A percentile compares a stretch with the other conserved stretches of the same genome.
Evolutionary conservation across 1,140 invertebrate species (phyloP).

Genomic region (Pomacea maculata): DNA sequence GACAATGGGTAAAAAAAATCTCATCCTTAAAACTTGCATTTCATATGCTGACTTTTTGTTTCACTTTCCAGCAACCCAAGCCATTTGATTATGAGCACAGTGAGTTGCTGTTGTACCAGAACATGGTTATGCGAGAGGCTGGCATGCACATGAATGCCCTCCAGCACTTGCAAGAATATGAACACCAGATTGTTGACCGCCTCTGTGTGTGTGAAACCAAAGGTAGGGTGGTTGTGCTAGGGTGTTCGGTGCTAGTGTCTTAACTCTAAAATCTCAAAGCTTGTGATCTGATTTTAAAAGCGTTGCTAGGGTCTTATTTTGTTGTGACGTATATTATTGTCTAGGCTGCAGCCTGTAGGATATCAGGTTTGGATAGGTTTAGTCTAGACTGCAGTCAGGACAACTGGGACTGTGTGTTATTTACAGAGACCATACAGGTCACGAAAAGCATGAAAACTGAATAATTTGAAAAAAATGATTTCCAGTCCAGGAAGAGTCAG

Average conservation of each 20-base stretch:
- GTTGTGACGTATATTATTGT: too few species aligned
- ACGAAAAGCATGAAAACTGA: too few species aligned
- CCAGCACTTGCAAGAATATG: slow-evolving; percentile 85
- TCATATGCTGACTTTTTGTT: background rate
- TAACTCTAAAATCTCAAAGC: background rate
- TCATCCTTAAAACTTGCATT: background rate
- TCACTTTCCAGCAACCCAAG: slow-evolving; percentile 51
- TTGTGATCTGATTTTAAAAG: too few species aligned
- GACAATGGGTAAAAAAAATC: background rate
- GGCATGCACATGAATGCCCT: slow-evolving; percentile 84
- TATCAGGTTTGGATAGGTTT: too few species aligned
- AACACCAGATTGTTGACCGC: slow-evolving; percentile 92
- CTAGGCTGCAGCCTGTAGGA: too few species aligned
- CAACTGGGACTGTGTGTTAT: too few species aligned
- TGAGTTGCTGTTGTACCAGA: slow-evolving; percentile 95
- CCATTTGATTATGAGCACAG: slow-evolving; percentile 92
- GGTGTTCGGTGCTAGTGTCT: slow-evolving; percentile 13
- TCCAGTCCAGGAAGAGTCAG: too few species aligned
- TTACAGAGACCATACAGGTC: too few species aligned
- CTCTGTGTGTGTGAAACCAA: slow-evolving; percentile 89
- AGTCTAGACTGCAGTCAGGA: too few species aligned
- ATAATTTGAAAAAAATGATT: too few species aligned
- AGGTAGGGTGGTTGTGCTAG: slow-evolving; percentile 65
- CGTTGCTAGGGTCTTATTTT: too few species aligned
- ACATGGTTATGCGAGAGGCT: slow-evolving; percentile 94